Percentiles rank a stretch among this genome's conserved stretches.
These are phyloP conservation scores for Nothocercus julius DNA, from an alignment of 2,113 vertebrate genomes.

Conservation along the genomic window DNA sequence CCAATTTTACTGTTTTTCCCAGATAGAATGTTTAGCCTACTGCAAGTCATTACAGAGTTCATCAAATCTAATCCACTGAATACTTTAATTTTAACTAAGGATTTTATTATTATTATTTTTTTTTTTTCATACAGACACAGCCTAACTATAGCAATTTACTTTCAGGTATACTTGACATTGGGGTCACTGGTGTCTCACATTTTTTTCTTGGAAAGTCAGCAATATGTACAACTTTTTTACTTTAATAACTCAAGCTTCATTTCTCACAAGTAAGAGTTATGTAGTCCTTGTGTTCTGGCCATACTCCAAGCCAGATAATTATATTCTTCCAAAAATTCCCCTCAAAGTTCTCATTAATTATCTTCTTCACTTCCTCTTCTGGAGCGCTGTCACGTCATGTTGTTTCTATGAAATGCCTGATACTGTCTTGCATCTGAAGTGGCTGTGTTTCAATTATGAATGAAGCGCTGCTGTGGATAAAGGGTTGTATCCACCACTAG, in stretches of 20 bases:
- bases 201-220: background rate
- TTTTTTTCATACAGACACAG: background rate
- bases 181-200: background rate
- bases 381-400: background rate
- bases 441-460: background rate
- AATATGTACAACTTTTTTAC: background rate
- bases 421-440: background rate
- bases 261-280: background rate
- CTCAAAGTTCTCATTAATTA: constrained; percentile 24
- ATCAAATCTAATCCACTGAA: background rate
- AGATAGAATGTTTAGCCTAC: background rate
- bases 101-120: background rate
- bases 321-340: background rate
- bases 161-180: background rate
- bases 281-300: background rate
- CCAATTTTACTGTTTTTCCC: background rate
- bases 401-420: background rate
- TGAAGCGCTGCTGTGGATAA: background rate
- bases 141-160: background rate
- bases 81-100: background rate
- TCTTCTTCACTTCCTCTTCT: background rate
- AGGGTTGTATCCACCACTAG: background rate
- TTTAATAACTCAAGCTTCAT: background rate
- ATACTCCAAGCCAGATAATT: constrained; percentile 15
- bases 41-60: background rate